Conservation (phyloP, 2,888 invertebrate genomes). For the Latrodectus hesperus region DNA sequence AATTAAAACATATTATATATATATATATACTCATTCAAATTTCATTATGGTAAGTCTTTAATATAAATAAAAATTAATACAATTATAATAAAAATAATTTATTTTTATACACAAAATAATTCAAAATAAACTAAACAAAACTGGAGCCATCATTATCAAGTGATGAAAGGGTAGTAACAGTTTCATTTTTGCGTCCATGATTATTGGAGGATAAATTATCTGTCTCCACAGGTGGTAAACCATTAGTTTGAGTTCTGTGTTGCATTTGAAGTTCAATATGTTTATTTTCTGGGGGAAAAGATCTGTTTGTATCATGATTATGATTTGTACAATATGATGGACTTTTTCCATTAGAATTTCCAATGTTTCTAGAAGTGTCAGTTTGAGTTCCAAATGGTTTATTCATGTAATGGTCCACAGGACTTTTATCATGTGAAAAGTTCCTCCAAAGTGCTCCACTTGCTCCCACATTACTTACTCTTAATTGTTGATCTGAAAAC, state of each 20-base stretch:
- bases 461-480: conserved; percentile 4
- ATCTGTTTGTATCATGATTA: conserved; percentile 42
- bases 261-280: conserved; percentile 22
- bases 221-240: conserved; percentile 20
- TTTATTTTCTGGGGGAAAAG: conserved; percentile 4
- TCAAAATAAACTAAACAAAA: conserved; percentile 45
- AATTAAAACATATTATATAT: no score
- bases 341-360: conserved; percentile 2
- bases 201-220: conserved; percentile 3
- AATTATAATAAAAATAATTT: conserved; percentile 48
- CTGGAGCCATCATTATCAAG: conserved; percentile 65
- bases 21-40: no score
- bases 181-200: conserved; percentile 18
- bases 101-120: conserved; percentile 40
- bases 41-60: no score
- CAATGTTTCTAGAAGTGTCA: conserved; percentile 35
- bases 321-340: conserved; percentile 45
- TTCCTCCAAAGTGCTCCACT: conserved; percentile 39
- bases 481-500: neutral
- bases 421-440: conserved; percentile 2
- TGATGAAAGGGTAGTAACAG: conserved; percentile 1
- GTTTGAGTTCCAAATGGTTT: conserved; percentile 24
- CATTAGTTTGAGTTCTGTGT: conserved; percentile 39
- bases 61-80: neutral
- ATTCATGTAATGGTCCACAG: conserved; percentile 13